phyloP scores from a whole-genome alignment of 2,113 vertebrate species.

The Anhinga rufa region DNA sequence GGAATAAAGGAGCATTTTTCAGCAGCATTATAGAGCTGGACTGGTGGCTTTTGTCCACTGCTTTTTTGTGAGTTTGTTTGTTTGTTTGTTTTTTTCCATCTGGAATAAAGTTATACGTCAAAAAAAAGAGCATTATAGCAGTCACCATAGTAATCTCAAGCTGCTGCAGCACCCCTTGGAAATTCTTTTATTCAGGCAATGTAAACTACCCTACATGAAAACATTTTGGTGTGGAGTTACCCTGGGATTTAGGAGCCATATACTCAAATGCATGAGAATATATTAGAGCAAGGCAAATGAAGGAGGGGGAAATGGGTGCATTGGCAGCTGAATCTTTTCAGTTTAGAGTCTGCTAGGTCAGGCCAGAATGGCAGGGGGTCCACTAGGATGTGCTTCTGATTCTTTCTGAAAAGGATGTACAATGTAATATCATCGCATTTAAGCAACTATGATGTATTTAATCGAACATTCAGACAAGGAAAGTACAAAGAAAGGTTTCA shows the following conservation, averaged over 20 bases:
- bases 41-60: background rate
- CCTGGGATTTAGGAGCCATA: background rate
- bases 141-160: background rate
- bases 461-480: background rate
- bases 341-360: background rate
- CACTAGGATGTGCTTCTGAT: background rate
- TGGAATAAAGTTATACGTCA: background rate
- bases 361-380: background rate
- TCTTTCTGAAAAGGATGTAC: background rate
- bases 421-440: background rate
- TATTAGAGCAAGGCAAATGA: background rate
- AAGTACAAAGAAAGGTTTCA: background rate
- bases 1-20: background rate
- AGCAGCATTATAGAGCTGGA: background rate
- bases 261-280: background rate
- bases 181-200: background rate
- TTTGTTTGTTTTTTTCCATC: background rate
- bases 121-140: background rate
- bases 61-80: background rate
- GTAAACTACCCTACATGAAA: background rate
- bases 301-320: background rate
- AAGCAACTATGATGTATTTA: background rate
- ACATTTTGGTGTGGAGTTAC: fast-evolving
- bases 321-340: background rate
- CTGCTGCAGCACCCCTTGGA: background rate